Conservation (phyloP, 2,888 invertebrate genomes). For the Acanthosepion pharaonis region DNA sequence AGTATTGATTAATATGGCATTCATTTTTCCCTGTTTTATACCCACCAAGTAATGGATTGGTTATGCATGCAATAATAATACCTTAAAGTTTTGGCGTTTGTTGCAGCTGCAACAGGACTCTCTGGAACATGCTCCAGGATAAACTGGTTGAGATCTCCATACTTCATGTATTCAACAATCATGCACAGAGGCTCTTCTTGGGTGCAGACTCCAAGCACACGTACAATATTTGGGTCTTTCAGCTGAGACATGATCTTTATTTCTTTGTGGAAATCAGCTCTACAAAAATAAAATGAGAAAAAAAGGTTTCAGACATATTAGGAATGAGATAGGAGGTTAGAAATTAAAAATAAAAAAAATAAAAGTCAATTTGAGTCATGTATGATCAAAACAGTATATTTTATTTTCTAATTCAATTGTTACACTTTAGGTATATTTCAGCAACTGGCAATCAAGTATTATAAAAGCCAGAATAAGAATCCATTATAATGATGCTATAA, state of each 20-base stretch:
- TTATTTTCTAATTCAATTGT: no score
- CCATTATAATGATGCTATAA: no score
- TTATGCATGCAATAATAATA: slow-evolving; percentile 67
- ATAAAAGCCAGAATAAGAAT: no score
- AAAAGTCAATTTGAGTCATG: no score
- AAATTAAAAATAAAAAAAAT: not conserved
- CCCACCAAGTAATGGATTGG: no score
- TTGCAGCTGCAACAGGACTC: slow-evolving; percentile 77
- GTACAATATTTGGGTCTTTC: slow-evolving; percentile 87
- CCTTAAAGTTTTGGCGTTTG: slow-evolving; percentile 81
- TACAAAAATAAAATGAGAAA: slow-evolving; percentile 72
- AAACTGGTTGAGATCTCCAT: slow-evolving; percentile 87
- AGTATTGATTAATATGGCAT: no score
- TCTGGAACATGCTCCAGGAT: slow-evolving; percentile 84
- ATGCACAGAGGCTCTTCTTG: slow-evolving; percentile 89
- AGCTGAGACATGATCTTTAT: slow-evolving; percentile 89
- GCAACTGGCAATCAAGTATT: no score
- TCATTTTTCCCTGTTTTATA: no score
- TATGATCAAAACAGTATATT: no score
- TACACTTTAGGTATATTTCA: no score
- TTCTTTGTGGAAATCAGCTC: slow-evolving; percentile 89
- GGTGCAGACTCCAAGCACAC: slow-evolving; percentile 87
- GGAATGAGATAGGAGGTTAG: not conserved
- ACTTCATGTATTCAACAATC: slow-evolving; percentile 90
- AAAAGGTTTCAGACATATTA: slow-evolving; percentile 36